phyloP scores from a whole-genome alignment of 2,113 vertebrate genomes.

The Monopterus albus region DNA sequence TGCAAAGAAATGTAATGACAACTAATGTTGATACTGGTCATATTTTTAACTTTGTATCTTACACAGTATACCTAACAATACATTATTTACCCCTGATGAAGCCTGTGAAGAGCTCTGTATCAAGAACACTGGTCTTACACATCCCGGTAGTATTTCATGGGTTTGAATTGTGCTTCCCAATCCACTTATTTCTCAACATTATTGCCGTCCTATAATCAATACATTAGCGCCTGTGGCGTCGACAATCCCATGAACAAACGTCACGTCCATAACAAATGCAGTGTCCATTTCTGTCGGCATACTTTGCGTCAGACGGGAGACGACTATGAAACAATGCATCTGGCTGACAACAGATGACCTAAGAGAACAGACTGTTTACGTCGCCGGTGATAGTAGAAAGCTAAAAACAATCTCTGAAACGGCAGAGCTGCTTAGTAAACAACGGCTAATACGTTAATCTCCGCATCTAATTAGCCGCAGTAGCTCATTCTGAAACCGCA shows the following conservation, averaged over 20 bases:
- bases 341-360: no score
- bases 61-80: no score
- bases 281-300: background rate
- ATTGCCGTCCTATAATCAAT: background rate
- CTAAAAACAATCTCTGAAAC: background rate
- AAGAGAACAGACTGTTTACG: no score
- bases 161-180: no score
- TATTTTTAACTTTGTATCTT: no score
- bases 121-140: background rate
- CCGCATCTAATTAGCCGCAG: conserved; percentile 27
- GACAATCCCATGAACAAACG: background rate
- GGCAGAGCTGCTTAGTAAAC: conserved; percentile 48
- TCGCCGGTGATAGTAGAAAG: no score
- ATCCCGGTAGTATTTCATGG: no score
- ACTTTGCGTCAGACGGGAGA: no score
- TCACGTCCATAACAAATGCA: background rate
- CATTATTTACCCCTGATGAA: background rate
- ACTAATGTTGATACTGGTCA: background rate
- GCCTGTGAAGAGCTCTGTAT: background rate
- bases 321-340: no score
- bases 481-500: conserved; percentile 18
- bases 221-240: background rate
- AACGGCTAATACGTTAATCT: conserved; percentile 73
- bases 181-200: background rate
- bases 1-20: background rate